These are phyloP conservation scores for Glyphotaelius pellucidus DNA, from an alignment of 2,888 invertebrate genomes.

Conservation along the genomic window DNA sequence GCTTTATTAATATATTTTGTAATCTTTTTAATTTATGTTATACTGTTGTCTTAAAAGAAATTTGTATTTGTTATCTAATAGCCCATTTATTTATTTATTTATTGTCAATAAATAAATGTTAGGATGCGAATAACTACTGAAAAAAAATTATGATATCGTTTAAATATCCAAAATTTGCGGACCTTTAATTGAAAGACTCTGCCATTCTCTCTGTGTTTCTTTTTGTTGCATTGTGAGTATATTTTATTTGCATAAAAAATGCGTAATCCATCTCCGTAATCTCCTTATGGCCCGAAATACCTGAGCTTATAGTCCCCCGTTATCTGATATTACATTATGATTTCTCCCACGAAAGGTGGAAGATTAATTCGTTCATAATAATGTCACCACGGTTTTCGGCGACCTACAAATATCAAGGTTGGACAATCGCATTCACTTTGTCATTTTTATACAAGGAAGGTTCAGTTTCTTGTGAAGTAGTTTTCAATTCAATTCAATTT, in stretches of 20 bases:
- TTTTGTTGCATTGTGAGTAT: constrained; percentile 50
- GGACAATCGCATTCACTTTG: background rate
- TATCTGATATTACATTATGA: background rate
- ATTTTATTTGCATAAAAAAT: constrained; percentile 32
- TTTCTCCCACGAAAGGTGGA: background rate
- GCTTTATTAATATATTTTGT: too few relatives aligned
- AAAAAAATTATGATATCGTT: too few relatives aligned
- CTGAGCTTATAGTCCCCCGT: background rate
- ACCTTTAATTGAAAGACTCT: background rate
- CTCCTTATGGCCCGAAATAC: background rate
- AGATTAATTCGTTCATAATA: background rate
- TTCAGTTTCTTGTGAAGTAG: too few relatives aligned
- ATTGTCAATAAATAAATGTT: too few relatives aligned
- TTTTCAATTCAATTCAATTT: too few relatives aligned
- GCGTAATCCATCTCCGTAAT: constrained; percentile 39
- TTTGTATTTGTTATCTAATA: too few relatives aligned
- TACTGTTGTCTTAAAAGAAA: too few relatives aligned
- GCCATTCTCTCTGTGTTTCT: background rate
- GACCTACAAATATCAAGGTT: background rate
- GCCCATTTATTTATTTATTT: too few relatives aligned
- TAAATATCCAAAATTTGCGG: background rate
- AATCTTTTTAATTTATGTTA: too few relatives aligned
- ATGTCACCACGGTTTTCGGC: background rate
- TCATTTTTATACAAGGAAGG: too few relatives aligned
- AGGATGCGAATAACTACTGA: too few relatives aligned